A percentile compares a stretch with the other conserved stretches of the same genome.
Conservation (phyloP, 2,797 vertebrate species). For the Chromobotia macracanthus region DNA sequence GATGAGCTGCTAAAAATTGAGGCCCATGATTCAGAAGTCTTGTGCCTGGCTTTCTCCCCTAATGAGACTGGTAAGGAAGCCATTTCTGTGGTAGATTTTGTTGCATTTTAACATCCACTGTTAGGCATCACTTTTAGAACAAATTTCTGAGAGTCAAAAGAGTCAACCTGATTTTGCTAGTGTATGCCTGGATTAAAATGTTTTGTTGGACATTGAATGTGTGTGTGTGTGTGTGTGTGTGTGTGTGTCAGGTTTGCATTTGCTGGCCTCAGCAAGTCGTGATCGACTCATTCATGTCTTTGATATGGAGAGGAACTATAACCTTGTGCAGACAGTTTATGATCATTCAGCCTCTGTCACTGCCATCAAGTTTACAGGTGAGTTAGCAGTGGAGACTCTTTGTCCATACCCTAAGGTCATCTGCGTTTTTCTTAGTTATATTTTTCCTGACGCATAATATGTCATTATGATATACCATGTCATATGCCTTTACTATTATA, state of each 20-base stretch:
- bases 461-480: too few species aligned
- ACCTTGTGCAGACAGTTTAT: conserved; percentile 84
- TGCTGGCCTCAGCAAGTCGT: conserved; percentile 87
- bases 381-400: neutral
- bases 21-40: conserved; percentile 87
- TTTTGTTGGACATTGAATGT: too few species aligned
- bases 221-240: neutral
- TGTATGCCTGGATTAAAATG: too few species aligned
- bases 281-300: conserved; percentile 88
- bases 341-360: conserved; percentile 90
- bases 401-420: neutral
- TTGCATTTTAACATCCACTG: neutral
- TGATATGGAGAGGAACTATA: conserved; percentile 80
- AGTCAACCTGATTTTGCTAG: too few species aligned
- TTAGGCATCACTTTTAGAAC: neutral
- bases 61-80: conserved; percentile 76
- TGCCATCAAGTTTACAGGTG: conserved; percentile 85
- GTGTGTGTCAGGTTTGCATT: conserved; percentile 72
- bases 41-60: conserved; percentile 88
- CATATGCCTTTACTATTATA: conserved; percentile 46
- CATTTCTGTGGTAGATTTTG: neutral
- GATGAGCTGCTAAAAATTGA: conserved; percentile 84
- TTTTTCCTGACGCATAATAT: too few species aligned
- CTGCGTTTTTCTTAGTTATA: neutral
- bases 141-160: too few species aligned